Evolutionary conservation across 2,888 invertebrate genomes (phyloP), one percentile per base, ranked within the genome.

Genomic region (Nipponacmea schrenckii): DNA sequence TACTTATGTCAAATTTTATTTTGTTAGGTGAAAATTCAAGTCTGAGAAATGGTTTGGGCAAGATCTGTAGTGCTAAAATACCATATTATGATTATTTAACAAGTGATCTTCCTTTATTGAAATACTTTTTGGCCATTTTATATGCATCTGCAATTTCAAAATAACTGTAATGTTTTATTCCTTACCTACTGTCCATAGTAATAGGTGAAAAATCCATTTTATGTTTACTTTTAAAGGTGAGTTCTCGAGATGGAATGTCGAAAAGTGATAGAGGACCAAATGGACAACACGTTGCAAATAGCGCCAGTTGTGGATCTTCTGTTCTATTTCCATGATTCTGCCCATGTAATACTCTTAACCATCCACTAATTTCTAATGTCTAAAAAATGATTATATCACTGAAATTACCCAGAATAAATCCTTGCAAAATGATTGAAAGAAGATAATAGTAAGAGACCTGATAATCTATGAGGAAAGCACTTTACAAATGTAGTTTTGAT

Each of bases 211-310:
- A 92, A 90, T 99, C 98, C 84, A 99, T 92, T 89, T 98, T 97
- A 91, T 99, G 99, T 91, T 99, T 99, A 89, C 97, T 97, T 90
- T 99, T 99, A 91, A 99, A 97, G 94, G 99, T 98, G 83, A 98
- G 95, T 90, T 99, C 99, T 89, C 98, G 97, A 87, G 98, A 96
- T 5, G 98, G 97, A 80, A 97, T 95, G 90, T 99, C 99, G 72
- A 98, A 92, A 68, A 98, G 91, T 72, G 97, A 97, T 27, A 99
- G 97, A 17, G 99, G 99, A 0, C 99, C 99, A 86, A 99, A 99
- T 0, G 99, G 99, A 3, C 98, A 98, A 90, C 99, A 99, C 71
- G 98, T 94, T 76, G 98, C 98, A 87, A 98, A 98, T 69, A 99
- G 91, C 1, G 96, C 98, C 87, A 98, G 87, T 0, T 97, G 97